These are phyloP conservation scores for Pomacea maculata DNA, from an alignment of 1,140 invertebrate genomes.

Conservation along the genomic window DNA sequence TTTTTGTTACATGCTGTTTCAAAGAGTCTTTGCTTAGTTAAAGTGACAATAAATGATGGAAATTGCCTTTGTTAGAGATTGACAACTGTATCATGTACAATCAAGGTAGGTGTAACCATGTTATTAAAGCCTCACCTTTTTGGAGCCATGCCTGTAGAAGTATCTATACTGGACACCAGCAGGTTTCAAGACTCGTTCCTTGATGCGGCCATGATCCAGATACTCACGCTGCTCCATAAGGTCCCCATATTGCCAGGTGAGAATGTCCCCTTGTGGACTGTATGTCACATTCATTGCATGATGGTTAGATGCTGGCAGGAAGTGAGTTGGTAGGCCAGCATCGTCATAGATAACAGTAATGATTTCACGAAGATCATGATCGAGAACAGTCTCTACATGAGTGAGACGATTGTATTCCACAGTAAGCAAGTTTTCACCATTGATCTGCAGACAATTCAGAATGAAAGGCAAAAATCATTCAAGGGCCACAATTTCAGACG, in stretches of 20 bases:
- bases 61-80: no score
- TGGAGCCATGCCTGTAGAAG: slow-evolving; percentile 57
- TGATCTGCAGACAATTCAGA: slow-evolving; percentile 52
- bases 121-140: slow-evolving; percentile 45
- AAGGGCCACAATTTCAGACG: neutral
- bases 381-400: slow-evolving; percentile 88
- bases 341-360: slow-evolving; percentile 87
- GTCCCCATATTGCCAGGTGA: slow-evolving; percentile 89
- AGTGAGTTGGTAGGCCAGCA: slow-evolving; percentile 78
- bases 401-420: slow-evolving; percentile 91
- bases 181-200: slow-evolving; percentile 79
- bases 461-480: neutral
- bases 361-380: slow-evolving; percentile 81
- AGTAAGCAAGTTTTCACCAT: slow-evolving; percentile 86
- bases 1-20: no score
- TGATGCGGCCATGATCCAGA: slow-evolving; percentile 83
- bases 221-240: slow-evolving; percentile 87
- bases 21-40: no score
- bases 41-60: no score
- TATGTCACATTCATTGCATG: slow-evolving; percentile 86
- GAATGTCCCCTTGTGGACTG: slow-evolving; percentile 83
- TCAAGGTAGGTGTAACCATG: no score
- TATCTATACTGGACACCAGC: slow-evolving; percentile 81
- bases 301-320: slow-evolving; percentile 70
- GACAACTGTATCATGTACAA: no score